Conservation (phyloP, 1,140 invertebrate species). For the Brachionus angularis region DNA sequence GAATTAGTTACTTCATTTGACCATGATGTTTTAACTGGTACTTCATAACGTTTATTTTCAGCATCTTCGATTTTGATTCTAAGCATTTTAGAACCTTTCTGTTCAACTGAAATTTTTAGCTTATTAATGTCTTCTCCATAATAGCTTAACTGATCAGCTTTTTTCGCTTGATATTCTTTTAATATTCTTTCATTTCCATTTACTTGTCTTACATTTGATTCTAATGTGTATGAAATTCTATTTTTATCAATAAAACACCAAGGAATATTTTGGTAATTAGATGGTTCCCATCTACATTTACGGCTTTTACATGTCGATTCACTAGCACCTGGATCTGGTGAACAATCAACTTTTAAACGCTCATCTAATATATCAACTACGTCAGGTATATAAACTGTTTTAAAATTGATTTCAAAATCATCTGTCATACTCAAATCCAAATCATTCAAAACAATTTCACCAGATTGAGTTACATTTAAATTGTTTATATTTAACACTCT, state of each 20-base stretch:
- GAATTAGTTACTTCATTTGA: neutral
- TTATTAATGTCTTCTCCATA: slow-evolving; percentile 39
- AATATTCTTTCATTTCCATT: slow-evolving; percentile 1
- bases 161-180: neutral
- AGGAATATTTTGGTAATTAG: neutral
- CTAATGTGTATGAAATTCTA: neutral
- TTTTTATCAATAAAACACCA: slow-evolving; percentile 32
- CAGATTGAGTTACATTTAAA: slow-evolving; percentile 22
- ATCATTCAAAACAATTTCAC: neutral
- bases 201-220: neutral
- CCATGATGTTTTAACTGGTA: slow-evolving; percentile 47
- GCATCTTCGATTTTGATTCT: slow-evolving; percentile 50
- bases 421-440: slow-evolving; percentile 1
- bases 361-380: slow-evolving; percentile 36
- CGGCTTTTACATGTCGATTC: slow-evolving; percentile 1
- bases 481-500: slow-evolving; percentile 32
- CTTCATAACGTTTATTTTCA: slow-evolving; percentile 52
- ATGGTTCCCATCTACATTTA: slow-evolving; percentile 7
- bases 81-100: slow-evolving; percentile 16
- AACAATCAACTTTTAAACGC: slow-evolving; percentile 23
- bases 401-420: slow-evolving; percentile 40
- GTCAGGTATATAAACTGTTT: slow-evolving; percentile 2
- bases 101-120: slow-evolving; percentile 12
- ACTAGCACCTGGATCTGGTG: slow-evolving; percentile 14
- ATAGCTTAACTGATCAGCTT: slow-evolving; percentile 9